These are phyloP conservation scores for Budorcas taxicolor DNA, from an alignment of 2,113 vertebrate species.

Conservation along the genomic window DNA sequence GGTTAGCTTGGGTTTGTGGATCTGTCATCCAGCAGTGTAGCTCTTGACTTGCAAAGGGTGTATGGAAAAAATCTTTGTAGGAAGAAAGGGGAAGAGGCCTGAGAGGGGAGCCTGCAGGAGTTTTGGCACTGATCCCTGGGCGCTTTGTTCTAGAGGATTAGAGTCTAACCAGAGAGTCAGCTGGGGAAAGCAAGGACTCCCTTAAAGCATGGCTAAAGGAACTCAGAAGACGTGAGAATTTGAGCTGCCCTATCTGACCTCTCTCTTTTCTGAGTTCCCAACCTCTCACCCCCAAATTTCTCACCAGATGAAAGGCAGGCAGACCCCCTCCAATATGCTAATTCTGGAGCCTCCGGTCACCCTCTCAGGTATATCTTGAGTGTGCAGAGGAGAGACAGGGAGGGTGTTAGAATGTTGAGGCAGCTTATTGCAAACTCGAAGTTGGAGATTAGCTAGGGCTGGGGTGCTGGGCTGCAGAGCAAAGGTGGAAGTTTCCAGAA, in stretches of 20 bases:
- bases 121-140: background rate
- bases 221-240: background rate
- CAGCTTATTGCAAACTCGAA: background rate
- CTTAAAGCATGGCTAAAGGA: background rate
- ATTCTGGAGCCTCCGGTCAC: background rate
- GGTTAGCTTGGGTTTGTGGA: background rate
- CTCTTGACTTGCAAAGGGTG: background rate
- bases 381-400: accelerated
- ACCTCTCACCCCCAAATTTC: background rate
- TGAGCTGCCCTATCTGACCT: background rate
- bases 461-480: background rate
- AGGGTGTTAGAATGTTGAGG: background rate
- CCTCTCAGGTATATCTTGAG: background rate
- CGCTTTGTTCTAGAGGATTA: slow-evolving; percentile 4
- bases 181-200: background rate
- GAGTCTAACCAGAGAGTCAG: background rate
- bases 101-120: background rate
- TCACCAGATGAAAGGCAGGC: background rate
- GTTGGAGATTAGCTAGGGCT: background rate
- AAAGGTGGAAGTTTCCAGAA: slow-evolving; percentile 41
- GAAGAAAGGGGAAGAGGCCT: background rate
- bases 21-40: background rate
- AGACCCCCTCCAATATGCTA: background rate
- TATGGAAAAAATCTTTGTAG: background rate
- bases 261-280: background rate